These are phyloP conservation scores for Lypha dubia DNA, from an alignment of 2,888 invertebrate genomes.

Conservation along the genomic window DNA sequence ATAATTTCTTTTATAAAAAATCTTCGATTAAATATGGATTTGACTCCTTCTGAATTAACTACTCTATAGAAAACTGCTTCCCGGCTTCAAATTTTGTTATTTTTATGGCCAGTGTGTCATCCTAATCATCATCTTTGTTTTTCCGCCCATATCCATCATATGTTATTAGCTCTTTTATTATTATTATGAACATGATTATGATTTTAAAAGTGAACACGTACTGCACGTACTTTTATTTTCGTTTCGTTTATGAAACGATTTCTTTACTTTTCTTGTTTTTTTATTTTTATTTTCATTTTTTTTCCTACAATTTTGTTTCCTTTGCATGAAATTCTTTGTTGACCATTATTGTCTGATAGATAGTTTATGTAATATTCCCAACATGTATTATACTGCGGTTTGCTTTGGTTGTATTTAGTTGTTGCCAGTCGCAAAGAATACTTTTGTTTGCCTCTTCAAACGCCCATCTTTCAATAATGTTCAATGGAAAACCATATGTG, in stretches of 20 bases:
- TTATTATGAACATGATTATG: constrained; percentile 76
- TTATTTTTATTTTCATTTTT: not conserved
- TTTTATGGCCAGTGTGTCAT: constrained; percentile 66
- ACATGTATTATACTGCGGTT: constrained; percentile 60
- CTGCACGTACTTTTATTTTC: constrained; percentile 71
- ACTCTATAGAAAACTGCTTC: constrained; percentile 21
- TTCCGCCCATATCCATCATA: constrained; percentile 76
- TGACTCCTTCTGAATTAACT: constrained; percentile 44
- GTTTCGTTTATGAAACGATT: constrained; percentile 58
- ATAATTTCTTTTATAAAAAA: constrained; percentile 15
- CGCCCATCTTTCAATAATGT: constrained; percentile 53
- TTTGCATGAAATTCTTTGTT: constrained; percentile 65
- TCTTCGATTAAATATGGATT: constrained; percentile 19
- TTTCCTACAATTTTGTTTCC: constrained; percentile 34
- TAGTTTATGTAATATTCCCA: constrained; percentile 64
- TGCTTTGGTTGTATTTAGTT: constrained; percentile 12
- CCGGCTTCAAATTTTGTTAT: constrained; percentile 42
- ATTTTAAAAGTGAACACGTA: constrained; percentile 75
- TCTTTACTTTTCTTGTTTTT: too few relatives aligned
- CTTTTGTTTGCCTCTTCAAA: constrained; percentile 44
- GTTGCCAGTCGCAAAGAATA: constrained; percentile 41
- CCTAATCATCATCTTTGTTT: constrained; percentile 71
- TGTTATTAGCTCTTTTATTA: constrained; percentile 76
- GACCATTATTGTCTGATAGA: constrained; percentile 62
- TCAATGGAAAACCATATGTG: constrained; percentile 47